Evolutionary conservation across 2,113 vertebrate species (phyloP).

Genomic region (Glareola pratincola): DNA sequence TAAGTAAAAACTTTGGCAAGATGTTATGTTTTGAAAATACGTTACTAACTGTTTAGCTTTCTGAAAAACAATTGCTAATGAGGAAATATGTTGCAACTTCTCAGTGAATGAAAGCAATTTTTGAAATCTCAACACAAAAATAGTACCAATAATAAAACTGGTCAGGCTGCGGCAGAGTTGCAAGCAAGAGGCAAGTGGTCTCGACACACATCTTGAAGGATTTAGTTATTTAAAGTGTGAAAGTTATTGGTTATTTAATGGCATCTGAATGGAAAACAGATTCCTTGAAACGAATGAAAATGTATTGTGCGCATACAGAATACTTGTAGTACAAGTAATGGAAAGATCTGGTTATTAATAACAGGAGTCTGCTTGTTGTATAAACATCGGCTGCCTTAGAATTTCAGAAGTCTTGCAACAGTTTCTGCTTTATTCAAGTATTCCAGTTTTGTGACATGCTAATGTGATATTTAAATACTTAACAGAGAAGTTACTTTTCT

Average conservation of each 20-base stretch:
- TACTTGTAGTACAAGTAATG: constrained; percentile 58
- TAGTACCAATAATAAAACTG: not conserved
- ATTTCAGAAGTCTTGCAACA: constrained; percentile 27
- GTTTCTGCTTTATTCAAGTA: constrained; percentile 22
- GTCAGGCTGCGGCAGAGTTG: not conserved
- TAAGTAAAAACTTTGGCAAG: not conserved
- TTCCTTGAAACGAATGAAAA: constrained; percentile 15
- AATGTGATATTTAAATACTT: not conserved
- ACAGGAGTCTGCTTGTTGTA: constrained; percentile 36
- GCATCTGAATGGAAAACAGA: constrained; percentile 52
- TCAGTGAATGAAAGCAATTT: constrained; percentile 4
- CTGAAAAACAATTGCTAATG: not conserved
- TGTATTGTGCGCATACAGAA: not conserved
- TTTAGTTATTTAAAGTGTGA: constrained; percentile 53
- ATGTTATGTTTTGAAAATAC: not conserved
- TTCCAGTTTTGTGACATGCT: constrained; percentile 18
- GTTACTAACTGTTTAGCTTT: not conserved
- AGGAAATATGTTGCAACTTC: not conserved
- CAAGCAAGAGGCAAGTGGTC: constrained; percentile 6
- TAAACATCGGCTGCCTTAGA: constrained; percentile 36
- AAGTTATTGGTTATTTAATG: constrained; percentile 57
- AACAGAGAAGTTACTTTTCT: not conserved
- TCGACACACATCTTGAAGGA: constrained; percentile 45
- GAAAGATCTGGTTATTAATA: constrained; percentile 64
- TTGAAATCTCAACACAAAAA: not conserved